Evolutionary conservation across 2,888 invertebrate species (phyloP).

Genomic region (Tipula lateralis): DNA sequence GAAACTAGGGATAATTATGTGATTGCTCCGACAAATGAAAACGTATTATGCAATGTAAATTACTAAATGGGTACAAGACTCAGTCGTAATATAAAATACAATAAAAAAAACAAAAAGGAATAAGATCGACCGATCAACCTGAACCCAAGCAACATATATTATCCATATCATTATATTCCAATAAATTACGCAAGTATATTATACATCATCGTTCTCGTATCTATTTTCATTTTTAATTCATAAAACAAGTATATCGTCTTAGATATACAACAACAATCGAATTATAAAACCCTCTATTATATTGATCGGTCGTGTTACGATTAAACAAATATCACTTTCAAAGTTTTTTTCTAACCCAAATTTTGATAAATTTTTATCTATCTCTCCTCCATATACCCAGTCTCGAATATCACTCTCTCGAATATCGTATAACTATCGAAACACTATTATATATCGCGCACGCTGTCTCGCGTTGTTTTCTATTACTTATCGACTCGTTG

Average conservation of each 20-base stretch:
- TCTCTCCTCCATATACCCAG: not conserved
- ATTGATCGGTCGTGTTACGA: not conserved
- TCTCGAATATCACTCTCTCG: no score
- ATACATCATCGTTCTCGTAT: not conserved
- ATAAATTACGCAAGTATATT: constrained; percentile 11
- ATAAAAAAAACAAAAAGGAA: no score
- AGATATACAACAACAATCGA: not conserved
- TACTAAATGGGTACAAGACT: no score
- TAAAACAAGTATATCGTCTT: not conserved
- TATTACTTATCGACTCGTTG: not conserved
- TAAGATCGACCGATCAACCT: no score
- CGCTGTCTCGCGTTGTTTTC: not conserved
- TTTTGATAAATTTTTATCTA: not conserved
- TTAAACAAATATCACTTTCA: constrained; percentile 11
- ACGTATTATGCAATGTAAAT: no score
- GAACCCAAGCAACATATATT: no score
- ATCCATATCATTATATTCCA: not conserved
- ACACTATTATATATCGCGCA: not conserved
- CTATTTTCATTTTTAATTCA: not conserved
- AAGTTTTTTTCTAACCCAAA: not conserved
- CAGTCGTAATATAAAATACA: no score
- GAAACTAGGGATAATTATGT: no score
- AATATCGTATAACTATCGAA: not conserved
- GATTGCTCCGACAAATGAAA: no score
- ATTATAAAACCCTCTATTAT: not conserved